Conservation (phyloP, 2,113 vertebrate species). For the Burhinus bistriatus region DNA sequence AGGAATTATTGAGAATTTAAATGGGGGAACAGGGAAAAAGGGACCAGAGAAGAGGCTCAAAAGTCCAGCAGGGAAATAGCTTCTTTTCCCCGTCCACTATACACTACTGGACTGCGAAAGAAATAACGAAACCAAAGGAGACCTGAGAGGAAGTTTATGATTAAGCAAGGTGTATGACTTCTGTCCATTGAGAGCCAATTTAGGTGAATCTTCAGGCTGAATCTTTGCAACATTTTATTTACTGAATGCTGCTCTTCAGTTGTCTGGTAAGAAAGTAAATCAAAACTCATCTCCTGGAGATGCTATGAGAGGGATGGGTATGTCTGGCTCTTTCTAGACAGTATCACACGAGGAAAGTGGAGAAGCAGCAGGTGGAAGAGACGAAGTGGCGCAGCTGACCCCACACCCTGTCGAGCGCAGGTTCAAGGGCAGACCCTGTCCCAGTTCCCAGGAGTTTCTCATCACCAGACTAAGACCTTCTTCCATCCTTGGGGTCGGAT, state of each 20-base stretch:
- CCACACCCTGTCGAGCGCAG: rapidly evolving
- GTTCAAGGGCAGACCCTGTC: not conserved
- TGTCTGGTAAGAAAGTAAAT: not conserved
- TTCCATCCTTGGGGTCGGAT: not conserved
- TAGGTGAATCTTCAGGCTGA: not conserved
- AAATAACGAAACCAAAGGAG: conserved; percentile 51
- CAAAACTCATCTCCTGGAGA: not conserved
- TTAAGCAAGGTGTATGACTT: not conserved
- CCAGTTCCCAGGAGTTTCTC: not conserved
- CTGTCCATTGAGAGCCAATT: conserved; percentile 14
- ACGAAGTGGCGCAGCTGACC: not conserved
- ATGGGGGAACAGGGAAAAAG: not conserved
- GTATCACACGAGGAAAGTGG: not conserved
- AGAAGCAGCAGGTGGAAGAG: not conserved
- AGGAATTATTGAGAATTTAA: conserved; percentile 20
- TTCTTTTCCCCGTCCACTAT: not conserved
- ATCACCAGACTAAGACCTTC: not conserved
- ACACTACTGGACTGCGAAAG: not conserved
- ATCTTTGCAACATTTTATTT: not conserved
- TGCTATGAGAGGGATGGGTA: not conserved
- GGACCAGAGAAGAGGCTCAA: not conserved
- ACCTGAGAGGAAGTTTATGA: not conserved
- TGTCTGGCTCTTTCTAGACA: not conserved
- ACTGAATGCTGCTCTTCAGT: not conserved
- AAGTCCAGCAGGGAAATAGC: not conserved